Evolutionary conservation across 2,797 vertebrate genomes (phyloP), one percentile per base, ranked within the genome.

Genomic region (Mycteria americana): DNA sequence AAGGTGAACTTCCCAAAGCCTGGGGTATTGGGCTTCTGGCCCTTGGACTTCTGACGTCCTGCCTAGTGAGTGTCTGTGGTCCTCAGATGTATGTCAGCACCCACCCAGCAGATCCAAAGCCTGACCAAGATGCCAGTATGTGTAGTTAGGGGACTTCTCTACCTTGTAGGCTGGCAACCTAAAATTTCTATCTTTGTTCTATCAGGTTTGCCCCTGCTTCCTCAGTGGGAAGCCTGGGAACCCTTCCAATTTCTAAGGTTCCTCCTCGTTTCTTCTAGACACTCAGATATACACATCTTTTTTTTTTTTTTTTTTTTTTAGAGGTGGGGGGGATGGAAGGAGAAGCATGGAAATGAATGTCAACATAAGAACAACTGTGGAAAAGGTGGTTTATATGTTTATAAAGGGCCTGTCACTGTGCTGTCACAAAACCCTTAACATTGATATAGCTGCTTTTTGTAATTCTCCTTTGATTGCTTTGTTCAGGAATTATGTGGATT

Each of bases 321-420:
- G 24, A 41, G 37, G 6, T 11, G 3, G 1, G 3, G 2, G 4
- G 1, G 1, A 23, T 62, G 18, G 31, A 72, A 68, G 5, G 2
- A 4, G 3, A 6, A 59, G 5, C 13, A 23, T 43, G 17, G 45
- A 72, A 85, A 57, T 35, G 4, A 57, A 24, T 18, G 10, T 23
- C 41, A 62, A 2, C 12, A 25, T 46, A 46, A 75, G 3, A 10
- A 63, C n/a, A 89, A 60, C 16, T 0, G 1, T 54, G 31, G 27
- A 75, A 77, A 88, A 79, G 2, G 16, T 63, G 7, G 56, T 70
- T 60, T 46, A 13, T 41, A 6, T 28, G 3, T 80, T 91, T 92
- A 21, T 25, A 70, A 77, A 50, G 10, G 12, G 12, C 24, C 28
- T 72, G 13, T 60, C 1, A 3, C 27, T 87, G 8, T 68, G 67